Evolutionary conservation across 2,888 invertebrate species (phyloP).

Genomic region (Sarcophaga caerulescens): DNA sequence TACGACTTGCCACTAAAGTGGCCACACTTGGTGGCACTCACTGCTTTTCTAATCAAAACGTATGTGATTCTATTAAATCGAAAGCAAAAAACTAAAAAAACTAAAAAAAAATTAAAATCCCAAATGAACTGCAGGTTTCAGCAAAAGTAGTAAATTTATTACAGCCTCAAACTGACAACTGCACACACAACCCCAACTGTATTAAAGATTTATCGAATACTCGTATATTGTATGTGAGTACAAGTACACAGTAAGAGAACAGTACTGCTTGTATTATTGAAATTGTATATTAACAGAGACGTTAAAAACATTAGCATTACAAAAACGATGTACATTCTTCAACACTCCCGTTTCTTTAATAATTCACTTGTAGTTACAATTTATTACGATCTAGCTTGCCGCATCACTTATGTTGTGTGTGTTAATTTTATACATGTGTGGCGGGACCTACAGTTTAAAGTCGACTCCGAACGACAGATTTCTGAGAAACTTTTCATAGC

Average conservation of each 20-base stretch:
- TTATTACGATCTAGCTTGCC: too few species aligned
- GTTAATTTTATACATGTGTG: too few species aligned
- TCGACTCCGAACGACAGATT: too few species aligned
- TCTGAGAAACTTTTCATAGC: too few species aligned
- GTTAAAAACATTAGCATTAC: not conserved
- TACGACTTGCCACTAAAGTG: not conserved
- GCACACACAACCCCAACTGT: constrained; percentile 8
- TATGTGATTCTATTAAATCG: constrained; percentile 31
- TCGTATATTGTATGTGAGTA: not conserved
- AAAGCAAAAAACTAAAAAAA: constrained; percentile 11
- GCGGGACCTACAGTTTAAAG: too few species aligned
- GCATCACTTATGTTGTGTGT: too few species aligned
- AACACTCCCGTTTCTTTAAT: too few species aligned
- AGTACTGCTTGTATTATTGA: not conserved
- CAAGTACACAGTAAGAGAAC: not conserved
- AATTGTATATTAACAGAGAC: not conserved
- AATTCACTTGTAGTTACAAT: too few species aligned
- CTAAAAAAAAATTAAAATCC: not conserved
- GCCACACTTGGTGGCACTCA: constrained; percentile 43
- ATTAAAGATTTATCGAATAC: not conserved
- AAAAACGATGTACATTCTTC: too few species aligned
- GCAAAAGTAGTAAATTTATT: constrained; percentile 51
- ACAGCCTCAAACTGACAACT: constrained; percentile 43
- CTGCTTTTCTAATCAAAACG: constrained; percentile 28
- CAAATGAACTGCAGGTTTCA: constrained; percentile 49